Evolutionary conservation across 2,888 invertebrate genomes (phyloP).

Genomic region (Ichneumoninae sp.): DNA sequence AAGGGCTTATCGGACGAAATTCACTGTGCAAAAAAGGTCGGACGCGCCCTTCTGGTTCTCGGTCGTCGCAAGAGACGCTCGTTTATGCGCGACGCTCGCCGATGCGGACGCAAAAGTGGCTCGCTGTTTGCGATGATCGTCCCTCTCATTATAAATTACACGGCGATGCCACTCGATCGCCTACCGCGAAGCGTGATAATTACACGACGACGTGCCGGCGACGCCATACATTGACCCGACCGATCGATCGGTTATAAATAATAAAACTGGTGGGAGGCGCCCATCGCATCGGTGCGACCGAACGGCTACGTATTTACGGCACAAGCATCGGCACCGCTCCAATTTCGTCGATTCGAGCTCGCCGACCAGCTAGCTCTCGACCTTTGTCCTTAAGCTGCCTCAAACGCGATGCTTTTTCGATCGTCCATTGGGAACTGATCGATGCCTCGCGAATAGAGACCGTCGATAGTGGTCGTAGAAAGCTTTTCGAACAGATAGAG

Average conservation of each 20-base stretch:
- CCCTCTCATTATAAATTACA: constrained; percentile 26
- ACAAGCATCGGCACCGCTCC: neutral
- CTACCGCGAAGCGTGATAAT: constrained; percentile 55
- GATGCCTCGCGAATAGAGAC: no score
- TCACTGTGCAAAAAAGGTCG: neutral
- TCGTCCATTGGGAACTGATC: no score
- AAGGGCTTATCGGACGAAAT: neutral
- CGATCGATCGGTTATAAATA: constrained; percentile 61
- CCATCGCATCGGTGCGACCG: neutral
- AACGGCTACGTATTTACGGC: neutral
- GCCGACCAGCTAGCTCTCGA: neutral
- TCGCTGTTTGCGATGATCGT: constrained; percentile 34
- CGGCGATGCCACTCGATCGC: constrained; percentile 47
- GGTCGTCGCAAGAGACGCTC: neutral
- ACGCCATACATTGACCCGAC: constrained; percentile 42
- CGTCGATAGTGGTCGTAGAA: no score
- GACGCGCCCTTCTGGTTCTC: neutral
- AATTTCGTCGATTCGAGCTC: neutral
- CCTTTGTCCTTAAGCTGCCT: neutral
- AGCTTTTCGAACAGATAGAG: no score
- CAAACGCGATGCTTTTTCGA: neutral
- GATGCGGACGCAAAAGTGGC: constrained; percentile 18
- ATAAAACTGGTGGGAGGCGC: constrained; percentile 49
- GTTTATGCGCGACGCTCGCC: constrained; percentile 1
- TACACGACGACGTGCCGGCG: constrained; percentile 21